Base-by-base conservation (phyloP, 2,888 invertebrate genomes). In the Trimorus sp. region DNA sequence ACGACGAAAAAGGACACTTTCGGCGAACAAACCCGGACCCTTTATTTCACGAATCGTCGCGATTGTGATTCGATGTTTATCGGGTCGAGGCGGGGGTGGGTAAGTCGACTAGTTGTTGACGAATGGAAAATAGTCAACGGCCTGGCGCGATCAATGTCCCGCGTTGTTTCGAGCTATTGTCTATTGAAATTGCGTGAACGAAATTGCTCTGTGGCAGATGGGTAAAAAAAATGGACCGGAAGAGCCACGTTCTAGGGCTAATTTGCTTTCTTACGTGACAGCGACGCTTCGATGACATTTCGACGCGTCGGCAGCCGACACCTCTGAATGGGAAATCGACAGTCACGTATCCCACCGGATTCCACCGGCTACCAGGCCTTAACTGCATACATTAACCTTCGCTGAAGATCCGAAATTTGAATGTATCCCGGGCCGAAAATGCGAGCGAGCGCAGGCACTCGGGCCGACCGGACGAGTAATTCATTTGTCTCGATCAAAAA, bases 401-500 rank as follows among this genome's bases (percentile, higher is more conserved):
- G 26, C 26, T 40, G 36, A 26, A 16, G 12, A 12, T n/a, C 53
- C 45, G 9, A 56, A 65, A 62, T 62, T 53, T 51, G 51, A 58
- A 59, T 51, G 12, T 14, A 36, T 14, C 42, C 45, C 1, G 7
- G 40, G 48, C 69, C 54, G 53, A 42, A 74, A 56, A 74, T 14
- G n/a, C 42, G 37, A 37, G 15, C 48, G 45, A 59, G 9, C 53
- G 51, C 12, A 37, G 69, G 53, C 58, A 75, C 63, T 69, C n/a
- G 4, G 37, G n/a, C 26, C 56, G 16, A 40, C 54, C 26, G 66
- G 56, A 66, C 63, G 65, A 66, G 49, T 70, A 71, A 79, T 79
- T 76, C 76, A 82, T 82, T 82, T 79, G 75, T 78, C 71, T 69
- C 63, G 78, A 80, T 80, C 65, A 48, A 80, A 79, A 84, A 80